phyloP scores from a whole-genome alignment of 1,140 invertebrate genomes.

The Ips nitidus region DNA sequence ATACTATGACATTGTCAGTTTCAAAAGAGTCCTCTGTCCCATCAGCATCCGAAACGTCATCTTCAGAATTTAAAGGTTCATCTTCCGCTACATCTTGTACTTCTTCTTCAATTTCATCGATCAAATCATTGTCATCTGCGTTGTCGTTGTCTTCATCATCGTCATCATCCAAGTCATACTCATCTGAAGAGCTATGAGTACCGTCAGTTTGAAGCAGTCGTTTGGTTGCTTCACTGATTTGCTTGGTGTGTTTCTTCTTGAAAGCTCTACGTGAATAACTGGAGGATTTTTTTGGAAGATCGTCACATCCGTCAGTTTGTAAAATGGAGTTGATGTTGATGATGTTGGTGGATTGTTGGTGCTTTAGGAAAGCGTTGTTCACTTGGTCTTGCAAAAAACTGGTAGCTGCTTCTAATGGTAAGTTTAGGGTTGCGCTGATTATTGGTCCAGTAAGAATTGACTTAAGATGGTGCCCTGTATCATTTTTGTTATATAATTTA shows the following conservation, averaged over 20 bases:
- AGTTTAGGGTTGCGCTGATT: conserved; percentile 79
- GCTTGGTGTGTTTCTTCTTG: not conserved
- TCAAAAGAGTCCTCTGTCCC: conserved; percentile 87
- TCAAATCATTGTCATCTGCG: conserved; percentile 69
- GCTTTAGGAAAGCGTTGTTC: conserved; percentile 61
- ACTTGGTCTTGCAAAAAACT: conserved; percentile 84
- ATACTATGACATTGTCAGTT: conserved; percentile 97
- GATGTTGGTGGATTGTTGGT: conserved; percentile 29
- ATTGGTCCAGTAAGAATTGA: conserved; percentile 75
- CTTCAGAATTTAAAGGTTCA: conserved; percentile 86
- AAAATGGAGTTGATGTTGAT: not conserved
- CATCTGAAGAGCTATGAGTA: conserved; percentile 72
- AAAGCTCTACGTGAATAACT: not conserved
- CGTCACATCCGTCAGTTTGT: conserved; percentile 24
- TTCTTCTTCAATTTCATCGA: conserved; percentile 71
- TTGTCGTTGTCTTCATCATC: conserved; percentile 69
- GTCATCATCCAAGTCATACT: conserved; percentile 64
- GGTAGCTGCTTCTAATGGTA: conserved; percentile 74
- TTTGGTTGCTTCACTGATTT: not conserved
- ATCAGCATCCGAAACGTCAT: conserved; percentile 96
- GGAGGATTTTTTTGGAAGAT: not conserved
- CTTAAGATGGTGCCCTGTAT: conserved; percentile 57
- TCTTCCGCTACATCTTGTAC: conserved; percentile 80
- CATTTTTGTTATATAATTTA: not conserved
- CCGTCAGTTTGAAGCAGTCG: conserved; percentile 58